These are phyloP conservation scores for Tragelaphus strepsiceros DNA, from an alignment of 2,113 vertebrate species.

Conservation along the genomic window DNA sequence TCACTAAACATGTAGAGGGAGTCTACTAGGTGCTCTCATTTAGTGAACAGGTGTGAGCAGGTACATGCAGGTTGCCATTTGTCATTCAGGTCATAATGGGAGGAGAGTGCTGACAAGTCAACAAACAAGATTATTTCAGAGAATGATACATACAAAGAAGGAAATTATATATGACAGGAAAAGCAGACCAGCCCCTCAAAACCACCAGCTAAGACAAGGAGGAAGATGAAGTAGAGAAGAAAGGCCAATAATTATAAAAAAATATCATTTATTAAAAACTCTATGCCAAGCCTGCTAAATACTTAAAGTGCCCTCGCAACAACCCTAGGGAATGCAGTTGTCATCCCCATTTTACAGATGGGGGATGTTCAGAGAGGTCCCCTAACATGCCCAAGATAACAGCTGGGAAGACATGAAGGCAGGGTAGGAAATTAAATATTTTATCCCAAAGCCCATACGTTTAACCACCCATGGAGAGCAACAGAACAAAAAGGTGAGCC, in stretches of 20 bases:
- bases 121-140: neutral
- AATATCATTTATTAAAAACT: neutral
- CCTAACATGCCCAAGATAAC: neutral
- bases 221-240: neutral
- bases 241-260: neutral
- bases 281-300: neutral
- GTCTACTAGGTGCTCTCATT: neutral
- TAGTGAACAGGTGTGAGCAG: neutral
- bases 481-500: neutral
- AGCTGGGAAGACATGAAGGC: neutral
- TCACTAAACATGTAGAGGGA: neutral
- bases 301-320: neutral
- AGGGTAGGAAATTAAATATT: neutral
- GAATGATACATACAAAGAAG: neutral
- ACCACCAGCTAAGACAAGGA: neutral
- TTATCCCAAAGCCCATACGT: neutral
- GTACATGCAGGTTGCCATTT: fast-evolving
- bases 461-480: neutral
- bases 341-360: neutral
- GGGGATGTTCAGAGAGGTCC: neutral
- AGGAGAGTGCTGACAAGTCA: neutral
- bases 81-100: neutral
- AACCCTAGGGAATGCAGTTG: neutral
- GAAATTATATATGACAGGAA: neutral
- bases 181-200: neutral